Evolutionary conservation across 2,888 invertebrate genomes (phyloP).

Genomic region (Marronus borbonicus): DNA sequence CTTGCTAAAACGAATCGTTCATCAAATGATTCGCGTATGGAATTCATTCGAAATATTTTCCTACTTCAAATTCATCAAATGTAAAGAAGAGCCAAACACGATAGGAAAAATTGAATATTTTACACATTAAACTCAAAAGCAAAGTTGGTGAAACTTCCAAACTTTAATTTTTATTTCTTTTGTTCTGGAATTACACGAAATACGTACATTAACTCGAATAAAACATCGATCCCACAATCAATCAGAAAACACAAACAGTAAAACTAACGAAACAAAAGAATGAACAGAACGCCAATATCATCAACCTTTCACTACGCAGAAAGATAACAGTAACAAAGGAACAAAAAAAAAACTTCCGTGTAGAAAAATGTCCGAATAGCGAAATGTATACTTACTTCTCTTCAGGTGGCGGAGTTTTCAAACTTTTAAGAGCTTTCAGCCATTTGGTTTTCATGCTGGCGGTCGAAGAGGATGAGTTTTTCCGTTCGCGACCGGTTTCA

Average conservation of each 20-base stretch:
- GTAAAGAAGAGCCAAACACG: too few relatives aligned
- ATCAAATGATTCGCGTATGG: too few relatives aligned
- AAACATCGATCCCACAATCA: conserved; percentile 30
- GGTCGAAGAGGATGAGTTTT: conserved; percentile 88
- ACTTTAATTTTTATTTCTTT: not conserved
- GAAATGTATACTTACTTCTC: conserved; percentile 78
- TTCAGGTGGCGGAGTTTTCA: conserved; percentile 82
- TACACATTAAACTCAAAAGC: too few relatives aligned
- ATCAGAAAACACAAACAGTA: conserved; percentile 22
- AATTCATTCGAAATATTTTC: too few relatives aligned
- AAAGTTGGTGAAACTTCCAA: not conserved
- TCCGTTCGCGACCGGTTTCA: conserved; percentile 80
- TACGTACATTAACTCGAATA: conserved; percentile 33
- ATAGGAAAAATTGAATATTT: too few relatives aligned
- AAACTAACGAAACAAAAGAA: conserved; percentile 10
- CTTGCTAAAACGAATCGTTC: too few relatives aligned
- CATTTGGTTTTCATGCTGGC: conserved; percentile 97
- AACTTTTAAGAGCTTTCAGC: conserved; percentile 96
- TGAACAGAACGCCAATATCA: conserved; percentile 10
- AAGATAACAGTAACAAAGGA: conserved; percentile 10
- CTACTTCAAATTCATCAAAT: too few relatives aligned
- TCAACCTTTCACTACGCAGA: conserved; percentile 24
- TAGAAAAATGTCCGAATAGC: not conserved
- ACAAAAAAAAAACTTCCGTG: conserved; percentile 16
- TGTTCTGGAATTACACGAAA: not conserved